Base-by-base conservation (phyloP, 2,888 invertebrate species). In the Pollenia griseotomentosa region DNA sequence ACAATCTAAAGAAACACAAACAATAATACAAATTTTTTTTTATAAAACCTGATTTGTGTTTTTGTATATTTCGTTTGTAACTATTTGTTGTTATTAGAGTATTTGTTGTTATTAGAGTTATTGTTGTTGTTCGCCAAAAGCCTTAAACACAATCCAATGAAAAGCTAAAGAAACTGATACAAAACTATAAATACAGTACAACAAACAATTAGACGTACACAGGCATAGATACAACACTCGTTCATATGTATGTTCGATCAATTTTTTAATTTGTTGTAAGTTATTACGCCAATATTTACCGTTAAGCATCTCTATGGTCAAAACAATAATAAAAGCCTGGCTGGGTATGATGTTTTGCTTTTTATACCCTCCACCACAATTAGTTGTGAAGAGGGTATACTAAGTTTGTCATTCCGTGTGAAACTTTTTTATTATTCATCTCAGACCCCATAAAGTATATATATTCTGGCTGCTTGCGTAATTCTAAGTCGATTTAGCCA, bases 191-290 rank as follows among this genome's bases (percentile, higher is more conserved):
- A 46, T 42, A 61, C 40, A 40, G 19, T 44, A 63, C 55, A 63
- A 19, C 8, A 51, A 6, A 66, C 10, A 23, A 42, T 66, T 14
- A 65, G 53, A 46, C 33, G 16, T n/a, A 61, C 55, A 7, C 42
- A 63, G 19, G 23, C 23, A 65, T 23, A 14, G 14, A 57, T 14
- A 71, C 61, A 40, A 55, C 14, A 61, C 46, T 4, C 53, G 12
- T 53, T 11, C 16, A n/a, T 40, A 51, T 33, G 51, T 53, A 81
- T 88, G 90, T 90, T 91, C 89, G 90, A 91, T 90, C 90, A 91
- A 90, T 90, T 91, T 90, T 90, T 89, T 90, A 89, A 90, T 65
- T 82, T 82, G 59, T 82, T 68, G 74, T 75, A 75, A 74, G n/a
- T 74, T 82, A 74, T 82, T 68, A 75, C 66, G 74, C 66, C 74